Percentiles rank a stretch among this genome's conserved stretches.
phyloP scores from a whole-genome alignment of 2,113 vertebrate genomes.

The Trogon surrucura region DNA sequence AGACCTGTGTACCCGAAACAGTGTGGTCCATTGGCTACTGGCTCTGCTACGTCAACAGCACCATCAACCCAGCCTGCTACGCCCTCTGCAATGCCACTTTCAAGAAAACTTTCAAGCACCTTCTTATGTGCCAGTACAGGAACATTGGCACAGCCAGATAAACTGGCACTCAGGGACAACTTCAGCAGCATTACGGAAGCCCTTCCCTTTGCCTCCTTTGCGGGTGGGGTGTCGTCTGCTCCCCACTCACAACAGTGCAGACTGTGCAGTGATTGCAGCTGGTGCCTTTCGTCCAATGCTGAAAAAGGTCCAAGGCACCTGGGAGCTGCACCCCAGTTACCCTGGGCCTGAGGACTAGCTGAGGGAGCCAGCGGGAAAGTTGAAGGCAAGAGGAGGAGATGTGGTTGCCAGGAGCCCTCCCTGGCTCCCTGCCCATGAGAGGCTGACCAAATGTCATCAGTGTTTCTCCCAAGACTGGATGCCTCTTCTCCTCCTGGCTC shows the following conservation, averaged over 20 bases:
- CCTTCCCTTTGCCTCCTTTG: constrained; percentile 34
- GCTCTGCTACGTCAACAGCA: constrained; percentile 99
- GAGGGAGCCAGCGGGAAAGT: background rate
- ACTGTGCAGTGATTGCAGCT: constrained; percentile 25
- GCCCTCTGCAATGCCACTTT: constrained; percentile 98
- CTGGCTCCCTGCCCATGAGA: background rate
- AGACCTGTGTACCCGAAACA: constrained; percentile 91
- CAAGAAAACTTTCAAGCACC: constrained; percentile 98
- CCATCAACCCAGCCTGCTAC: constrained; percentile 98
- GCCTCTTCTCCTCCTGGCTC: background rate
- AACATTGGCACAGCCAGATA: constrained; percentile 95
- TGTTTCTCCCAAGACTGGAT: background rate
- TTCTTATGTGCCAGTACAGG: constrained; percentile 96
- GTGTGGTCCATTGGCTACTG: constrained; percentile 98
- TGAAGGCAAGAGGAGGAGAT: background rate
- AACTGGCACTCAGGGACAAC: constrained; percentile 59
- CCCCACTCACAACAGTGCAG: background rate
- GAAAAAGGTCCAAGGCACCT: background rate
- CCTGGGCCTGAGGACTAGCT: background rate
- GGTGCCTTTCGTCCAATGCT: background rate
- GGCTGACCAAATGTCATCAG: background rate
- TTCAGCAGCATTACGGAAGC: background rate
- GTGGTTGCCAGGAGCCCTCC: background rate
- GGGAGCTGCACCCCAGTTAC: background rate
- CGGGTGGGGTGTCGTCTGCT: background rate